phyloP scores from a whole-genome alignment of 2,113 vertebrate species.

The Atrichornis clamosus region DNA sequence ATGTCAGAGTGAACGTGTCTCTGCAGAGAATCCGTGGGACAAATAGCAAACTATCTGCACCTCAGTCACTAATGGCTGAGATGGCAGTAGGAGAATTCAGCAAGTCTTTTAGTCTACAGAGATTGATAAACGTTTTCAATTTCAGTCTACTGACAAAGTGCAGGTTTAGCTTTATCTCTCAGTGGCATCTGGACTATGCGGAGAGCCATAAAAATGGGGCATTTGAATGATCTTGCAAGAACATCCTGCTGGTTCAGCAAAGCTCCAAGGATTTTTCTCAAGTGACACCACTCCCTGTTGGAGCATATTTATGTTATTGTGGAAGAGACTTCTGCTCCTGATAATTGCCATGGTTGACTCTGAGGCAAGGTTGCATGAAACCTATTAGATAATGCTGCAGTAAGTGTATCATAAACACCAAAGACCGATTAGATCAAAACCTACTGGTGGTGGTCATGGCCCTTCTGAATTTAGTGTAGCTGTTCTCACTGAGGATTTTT shows the following conservation, averaged over 20 bases:
- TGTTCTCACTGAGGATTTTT: background rate
- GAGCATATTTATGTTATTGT: background rate
- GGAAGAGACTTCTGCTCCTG: constrained; percentile 1
- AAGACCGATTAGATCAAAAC: background rate
- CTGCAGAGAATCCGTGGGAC: background rate
- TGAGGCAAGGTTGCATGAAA: background rate
- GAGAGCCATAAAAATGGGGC: constrained; percentile 37
- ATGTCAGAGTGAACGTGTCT: background rate
- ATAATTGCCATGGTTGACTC: background rate
- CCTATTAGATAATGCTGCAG: background rate
- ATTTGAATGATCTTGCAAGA: constrained; percentile 58
- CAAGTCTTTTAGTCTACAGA: constrained; percentile 3
- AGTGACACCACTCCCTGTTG: constrained; percentile 19
- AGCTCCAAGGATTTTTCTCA: constrained; percentile 49
- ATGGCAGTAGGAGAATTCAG: background rate
- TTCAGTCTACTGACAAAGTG: constrained; percentile 32
- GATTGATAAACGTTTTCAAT: constrained; percentile 55
- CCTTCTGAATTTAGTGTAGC: background rate
- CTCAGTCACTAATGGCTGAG: background rate
- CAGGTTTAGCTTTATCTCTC: constrained; percentile 56
- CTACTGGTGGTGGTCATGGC: background rate
- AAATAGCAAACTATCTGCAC: constrained; percentile 1
- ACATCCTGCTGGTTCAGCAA: constrained; percentile 51
- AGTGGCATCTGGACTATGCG: constrained; percentile 51
- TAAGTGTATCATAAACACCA: background rate